phyloP scores from a whole-genome alignment of 2,113 vertebrate species.

The Orthonyx spaldingii region DNA sequence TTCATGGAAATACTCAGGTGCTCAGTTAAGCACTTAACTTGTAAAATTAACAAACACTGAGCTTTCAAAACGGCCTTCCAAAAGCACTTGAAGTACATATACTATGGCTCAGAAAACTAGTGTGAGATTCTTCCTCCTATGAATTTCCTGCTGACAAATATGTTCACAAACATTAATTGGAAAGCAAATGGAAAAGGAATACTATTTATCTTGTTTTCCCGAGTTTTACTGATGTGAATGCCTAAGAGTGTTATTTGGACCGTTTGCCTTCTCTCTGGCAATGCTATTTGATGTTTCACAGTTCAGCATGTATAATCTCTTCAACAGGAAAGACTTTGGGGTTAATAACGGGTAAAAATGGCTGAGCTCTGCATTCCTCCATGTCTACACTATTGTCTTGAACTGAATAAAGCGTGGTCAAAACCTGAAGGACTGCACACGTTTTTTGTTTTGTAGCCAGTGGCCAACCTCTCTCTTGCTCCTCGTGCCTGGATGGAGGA shows the following conservation, averaged over 20 bases:
- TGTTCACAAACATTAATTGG: background rate
- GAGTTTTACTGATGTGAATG: background rate
- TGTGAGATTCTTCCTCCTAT: background rate
- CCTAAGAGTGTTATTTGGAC: background rate
- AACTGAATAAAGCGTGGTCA: background rate
- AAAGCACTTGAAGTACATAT: background rate
- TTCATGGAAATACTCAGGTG: background rate
- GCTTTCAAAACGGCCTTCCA: background rate
- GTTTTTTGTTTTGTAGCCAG: background rate
- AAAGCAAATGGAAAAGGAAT: background rate
- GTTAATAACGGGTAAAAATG: background rate
- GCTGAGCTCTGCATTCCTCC: background rate
- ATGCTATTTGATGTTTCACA: background rate
- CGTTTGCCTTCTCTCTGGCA: background rate
- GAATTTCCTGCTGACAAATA: background rate
- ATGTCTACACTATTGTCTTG: background rate
- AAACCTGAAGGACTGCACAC: background rate
- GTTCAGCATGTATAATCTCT: background rate
- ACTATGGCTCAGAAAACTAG: background rate
- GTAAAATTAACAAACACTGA: background rate
- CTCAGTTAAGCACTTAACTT: background rate
- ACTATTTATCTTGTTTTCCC: background rate
- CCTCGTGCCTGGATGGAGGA: fast-evolving
- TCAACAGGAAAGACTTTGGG: background rate
- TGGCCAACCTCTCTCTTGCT: background rate